Conservation (phyloP, 1,140 invertebrate species). For the Drosophila micromelanica region DNA sequence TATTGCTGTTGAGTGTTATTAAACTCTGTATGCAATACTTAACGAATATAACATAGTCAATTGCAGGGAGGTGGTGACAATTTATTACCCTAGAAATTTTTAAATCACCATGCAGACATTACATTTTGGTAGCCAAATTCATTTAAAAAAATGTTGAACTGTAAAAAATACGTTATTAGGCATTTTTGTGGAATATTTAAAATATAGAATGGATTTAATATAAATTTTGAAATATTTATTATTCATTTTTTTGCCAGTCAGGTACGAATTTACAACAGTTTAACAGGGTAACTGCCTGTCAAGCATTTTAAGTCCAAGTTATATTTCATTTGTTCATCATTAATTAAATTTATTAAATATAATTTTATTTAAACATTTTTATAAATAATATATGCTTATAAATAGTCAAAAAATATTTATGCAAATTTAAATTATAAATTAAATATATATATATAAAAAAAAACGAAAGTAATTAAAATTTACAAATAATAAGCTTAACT, state of each 20-base stretch:
- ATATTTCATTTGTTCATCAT: not conserved
- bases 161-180: too few relatives aligned
- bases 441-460: constrained; percentile 29
- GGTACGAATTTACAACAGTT: too few relatives aligned
- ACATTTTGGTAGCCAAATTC: too few relatives aligned
- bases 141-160: too few relatives aligned
- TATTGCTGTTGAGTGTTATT: not conserved
- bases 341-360: constrained; percentile 38
- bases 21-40: not conserved
- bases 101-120: too few relatives aligned
- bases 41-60: not conserved
- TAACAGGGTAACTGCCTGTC: not conserved
- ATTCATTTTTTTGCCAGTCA: too few relatives aligned
- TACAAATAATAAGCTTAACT: constrained; percentile 20
- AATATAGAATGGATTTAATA: too few relatives aligned
- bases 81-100: too few relatives aligned
- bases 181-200: too few relatives aligned
- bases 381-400: constrained; percentile 68
- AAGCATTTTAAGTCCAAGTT: not conserved
- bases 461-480: constrained; percentile 14
- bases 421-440: constrained; percentile 32
- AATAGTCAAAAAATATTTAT: constrained; percentile 66
- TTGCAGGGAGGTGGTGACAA: not conserved
- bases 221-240: too few relatives aligned
- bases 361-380: constrained; percentile 43